Base-by-base conservation (phyloP, 1,140 invertebrate genomes). In the Bombus affinis region DNA sequence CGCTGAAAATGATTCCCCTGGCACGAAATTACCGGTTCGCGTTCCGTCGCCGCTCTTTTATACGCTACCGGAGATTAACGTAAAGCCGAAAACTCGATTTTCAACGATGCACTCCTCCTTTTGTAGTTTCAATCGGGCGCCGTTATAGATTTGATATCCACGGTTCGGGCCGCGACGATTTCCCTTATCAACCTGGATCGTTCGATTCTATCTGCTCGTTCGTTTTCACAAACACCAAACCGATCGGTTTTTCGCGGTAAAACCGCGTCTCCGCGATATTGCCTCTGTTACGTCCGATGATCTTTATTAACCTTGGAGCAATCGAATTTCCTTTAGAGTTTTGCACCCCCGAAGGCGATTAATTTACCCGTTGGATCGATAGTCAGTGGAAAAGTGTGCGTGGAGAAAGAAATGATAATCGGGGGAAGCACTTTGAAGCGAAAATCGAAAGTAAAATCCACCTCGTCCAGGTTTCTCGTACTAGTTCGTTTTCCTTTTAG, bases 71-170 rank as follows among this genome's bases (percentile, higher is more conserved):
- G 74, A 76, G 47, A 76, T 76, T 76, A 76, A 76, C 74, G 53
- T 25, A 39, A 62, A 62, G 74, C 74, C 53, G 74, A 76, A 76
- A 76, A 76, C 74, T 76, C 74, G 75, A 77, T 77, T 77, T 62
- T 62, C 75, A 32, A 62, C 76, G 39, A 78, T 32, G 18, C n/a
- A 1, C 75, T 42, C n/a, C 59, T 78, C 39, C 76, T 78, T 79
- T 70, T 80, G 44, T 80, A 39, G 25, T 70, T 39, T 53, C 68
- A 70, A 39, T 71, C 68, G 74, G 44, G 28, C 85, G n/a, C 66
- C 81, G 85, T 83, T 83, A 83, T 78, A 78, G 85, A 86, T 88
- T 81, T 62, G 73, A 87, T 88, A 87, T 87, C 74, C 79, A 78
- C 78, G 86, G 32, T 47, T 86, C 85, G 86, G 72, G 37, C 37